These are phyloP conservation scores for Ormia ochracea DNA, from an alignment of 2,888 invertebrate species.

Conservation along the genomic window DNA sequence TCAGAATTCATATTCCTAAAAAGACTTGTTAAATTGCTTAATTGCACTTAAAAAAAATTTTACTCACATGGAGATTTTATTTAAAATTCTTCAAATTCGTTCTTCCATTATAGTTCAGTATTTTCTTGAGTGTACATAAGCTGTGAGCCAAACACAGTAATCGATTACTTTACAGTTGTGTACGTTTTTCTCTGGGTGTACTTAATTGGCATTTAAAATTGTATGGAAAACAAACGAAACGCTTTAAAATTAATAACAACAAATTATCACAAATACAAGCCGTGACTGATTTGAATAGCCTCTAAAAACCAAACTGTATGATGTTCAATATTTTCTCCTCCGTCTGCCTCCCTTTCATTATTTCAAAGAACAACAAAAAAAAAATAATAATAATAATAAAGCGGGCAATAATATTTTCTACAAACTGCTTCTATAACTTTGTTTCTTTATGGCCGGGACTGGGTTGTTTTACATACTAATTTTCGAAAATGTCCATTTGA, in stretches of 20 bases:
- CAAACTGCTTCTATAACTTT: conserved; percentile 32
- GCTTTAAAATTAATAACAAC: conserved; percentile 54
- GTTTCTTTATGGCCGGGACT: conserved; percentile 32
- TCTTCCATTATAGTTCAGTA: too few species aligned
- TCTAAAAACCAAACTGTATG: conserved; percentile 4
- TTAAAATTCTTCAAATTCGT: too few species aligned
- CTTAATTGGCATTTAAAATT: conserved; percentile 45
- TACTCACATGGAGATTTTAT: too few species aligned
- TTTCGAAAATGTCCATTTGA: conserved; percentile 62
- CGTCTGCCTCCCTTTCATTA: conserved; percentile 5
- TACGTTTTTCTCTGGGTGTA: conserved; percentile 37
- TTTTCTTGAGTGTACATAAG: too few species aligned
- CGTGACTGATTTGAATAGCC: conserved; percentile 49
- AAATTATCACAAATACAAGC: conserved; percentile 58
- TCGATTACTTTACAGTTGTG: too few species aligned
- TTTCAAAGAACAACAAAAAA: background rate
- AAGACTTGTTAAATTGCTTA: too few species aligned
- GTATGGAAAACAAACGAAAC: conserved; percentile 31
- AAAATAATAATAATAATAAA: background rate
- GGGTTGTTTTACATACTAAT: conserved; percentile 52
- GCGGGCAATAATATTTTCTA: conserved; percentile 20
- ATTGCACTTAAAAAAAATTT: too few species aligned
- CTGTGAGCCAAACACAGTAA: too few species aligned
- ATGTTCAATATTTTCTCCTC: conserved; percentile 14
- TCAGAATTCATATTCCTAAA: too few species aligned